phyloP scores from a whole-genome alignment of 2,888 invertebrate genomes.

The Polydrusus cervinus region DNA sequence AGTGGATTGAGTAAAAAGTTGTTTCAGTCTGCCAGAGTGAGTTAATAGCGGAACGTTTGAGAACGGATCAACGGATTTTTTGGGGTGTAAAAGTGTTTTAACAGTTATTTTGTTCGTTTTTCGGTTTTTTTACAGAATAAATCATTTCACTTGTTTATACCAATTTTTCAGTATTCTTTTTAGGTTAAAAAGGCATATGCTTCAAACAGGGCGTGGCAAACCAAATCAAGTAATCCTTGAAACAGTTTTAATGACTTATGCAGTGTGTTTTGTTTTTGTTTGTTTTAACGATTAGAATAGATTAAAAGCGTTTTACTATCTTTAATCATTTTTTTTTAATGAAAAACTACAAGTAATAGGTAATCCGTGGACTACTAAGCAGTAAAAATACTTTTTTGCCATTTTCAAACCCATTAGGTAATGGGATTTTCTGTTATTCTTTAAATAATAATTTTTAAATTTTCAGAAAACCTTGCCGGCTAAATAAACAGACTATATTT shows the following conservation, averaged over 20 bases:
- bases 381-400: no score
- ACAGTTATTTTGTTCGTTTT: conserved; percentile 9
- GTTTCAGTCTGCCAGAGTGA: conserved; percentile 19
- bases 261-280: conserved; percentile 1
- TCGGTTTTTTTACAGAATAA: neutral
- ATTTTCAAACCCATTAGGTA: no score
- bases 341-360: no score
- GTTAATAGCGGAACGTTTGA: neutral
- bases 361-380: no score
- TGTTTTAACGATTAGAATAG: neutral
- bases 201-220: conserved; percentile 5
- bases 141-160: neutral
- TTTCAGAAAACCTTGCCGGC: no score
- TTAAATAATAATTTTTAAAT: no score
- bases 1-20: neutral
- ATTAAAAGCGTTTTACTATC: neutral
- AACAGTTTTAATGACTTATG: neutral
- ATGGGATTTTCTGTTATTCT: no score
- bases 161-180: neutral
- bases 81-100: conserved; percentile 14
- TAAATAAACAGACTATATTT: no score
- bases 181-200: neutral
- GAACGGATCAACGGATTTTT: neutral
- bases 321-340: neutral
- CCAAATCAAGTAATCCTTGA: neutral